Evolutionary conservation across 2,888 invertebrate genomes (phyloP), one percentile per base, ranked within the genome.

Genomic region (Cyclophora albipunctata): DNA sequence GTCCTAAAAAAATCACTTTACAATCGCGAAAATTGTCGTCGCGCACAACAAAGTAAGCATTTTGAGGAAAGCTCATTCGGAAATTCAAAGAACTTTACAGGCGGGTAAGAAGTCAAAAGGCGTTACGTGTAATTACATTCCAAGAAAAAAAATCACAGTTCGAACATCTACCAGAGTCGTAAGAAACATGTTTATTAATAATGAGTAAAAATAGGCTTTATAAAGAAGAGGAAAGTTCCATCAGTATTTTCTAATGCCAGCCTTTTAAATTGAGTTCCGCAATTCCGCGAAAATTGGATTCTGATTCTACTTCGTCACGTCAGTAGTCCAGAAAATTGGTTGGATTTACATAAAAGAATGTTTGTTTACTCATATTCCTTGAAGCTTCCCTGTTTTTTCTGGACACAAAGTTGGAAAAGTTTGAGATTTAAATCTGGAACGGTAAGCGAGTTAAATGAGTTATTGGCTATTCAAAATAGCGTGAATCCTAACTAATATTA

Each of bases 291-390:
- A 60, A 66, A 67, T 69, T 63, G 61, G 50, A 59, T 63, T 58
- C 35, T 35, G 50, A 61, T 64, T 45, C 50, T 43, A 43, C 46
- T 46, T 54, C 48, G 34, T 41, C 49, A 53, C 45, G 48, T 53
- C 57, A 54, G 54, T 51, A 57, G 51, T 50, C 52, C 53, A 56
- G 63, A 65, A 63, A 66, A 60, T 55, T 61, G 60, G 20, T 56
- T 60, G 54, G 53, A 65, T 69, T 69, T 63, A 47, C 64, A 67
- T 68, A 64, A 62, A 60, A 55, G 58, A 62, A 68, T 63, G 55
- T 64, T 64, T 59, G 53, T 53, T 50, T 58, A 53, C 48, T 43
- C 47, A 4, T 54, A 51, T 54, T 34, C 49, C 42, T 4, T 20
- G 3, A 42, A 42, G 37, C 5, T 37, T 37, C 5, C 4, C 4